Base-by-base conservation (phyloP, 2,888 invertebrate species). In the Chouioia cunea region DNA sequence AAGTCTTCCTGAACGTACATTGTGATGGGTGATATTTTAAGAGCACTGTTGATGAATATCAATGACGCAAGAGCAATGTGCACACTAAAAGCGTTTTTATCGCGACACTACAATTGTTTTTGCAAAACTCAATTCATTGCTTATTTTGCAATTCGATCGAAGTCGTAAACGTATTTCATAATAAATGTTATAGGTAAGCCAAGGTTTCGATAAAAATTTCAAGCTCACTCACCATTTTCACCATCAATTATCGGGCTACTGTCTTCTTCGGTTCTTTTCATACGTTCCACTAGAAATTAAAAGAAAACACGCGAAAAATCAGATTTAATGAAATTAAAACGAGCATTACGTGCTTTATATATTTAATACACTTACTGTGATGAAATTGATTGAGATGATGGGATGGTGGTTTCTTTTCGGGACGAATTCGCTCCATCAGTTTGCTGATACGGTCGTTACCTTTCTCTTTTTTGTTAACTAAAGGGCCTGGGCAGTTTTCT, bases 401-500 rank as follows among this genome's bases (percentile, higher is more conserved):
- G 83, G 86, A 87, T 76, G 86, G 81, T 83, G 87, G 82, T 86
- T 88, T 87, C 73, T 86, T 81, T 74, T 88, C 88, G 0, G 88
- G 87, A 70, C 87, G 83, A 67, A 89, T 88, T 78, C 91, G 88
- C 78, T 92, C 93, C 90, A 93, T 93, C 77, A 93, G 87, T 81
- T 92, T 88, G 73, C 92, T 92, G 77, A 93, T 92, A 78, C 93
- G 87, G 86, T 90, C 92, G 83, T 91, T 91, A 78, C 89, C 89
- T 74, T 89, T 90, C 75, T 91, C 91, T 76, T 88, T 89, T 66
- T 79, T 86, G 85, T 36, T 36, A 14, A 89, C 88, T 76, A 89
- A 83, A 79, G 93, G 92, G 27, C 93, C 90, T 22, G 93, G 93
- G 84, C 97, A 97, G 76, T 89, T 90, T 84, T 96, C 96, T 76